Evolutionary conservation across 2,797 vertebrate genomes (phyloP).

Genomic region (Acrossocheilus wenchowensis): DNA sequence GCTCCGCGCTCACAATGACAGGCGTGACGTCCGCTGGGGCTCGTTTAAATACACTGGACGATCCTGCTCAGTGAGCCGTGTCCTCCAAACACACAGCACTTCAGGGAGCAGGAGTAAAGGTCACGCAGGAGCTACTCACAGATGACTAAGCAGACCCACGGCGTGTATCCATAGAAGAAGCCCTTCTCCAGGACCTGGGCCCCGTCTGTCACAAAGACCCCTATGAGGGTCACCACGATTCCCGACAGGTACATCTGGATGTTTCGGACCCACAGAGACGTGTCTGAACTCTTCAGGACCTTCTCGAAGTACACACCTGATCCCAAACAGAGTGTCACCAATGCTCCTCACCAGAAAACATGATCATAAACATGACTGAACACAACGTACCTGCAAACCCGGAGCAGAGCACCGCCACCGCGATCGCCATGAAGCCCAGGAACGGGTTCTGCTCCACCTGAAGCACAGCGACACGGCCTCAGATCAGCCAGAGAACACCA

Average conservation of each 20-base stretch:
- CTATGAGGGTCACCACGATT: constrained; percentile 87
- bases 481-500: not conserved
- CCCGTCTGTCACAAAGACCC: constrained; percentile 86
- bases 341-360: too few species aligned
- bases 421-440: constrained; percentile 88
- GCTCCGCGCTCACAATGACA: not conserved
- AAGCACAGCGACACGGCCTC: not conserved
- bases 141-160: constrained; percentile 90
- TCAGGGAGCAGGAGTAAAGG: not conserved
- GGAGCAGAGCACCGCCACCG: constrained; percentile 93
- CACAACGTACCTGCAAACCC: constrained; percentile 92
- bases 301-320: constrained; percentile 98
- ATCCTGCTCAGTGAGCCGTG: not conserved
- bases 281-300: constrained; percentile 96
- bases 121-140: constrained; percentile 80
- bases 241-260: constrained; percentile 99
- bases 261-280: constrained; percentile 98
- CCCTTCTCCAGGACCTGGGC: constrained; percentile 86
- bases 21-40: too few species aligned
- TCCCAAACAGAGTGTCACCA: constrained; percentile 43
- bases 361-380: not conserved
- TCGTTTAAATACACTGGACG: too few species aligned
- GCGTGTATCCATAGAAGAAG: constrained; percentile 94
- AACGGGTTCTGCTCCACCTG: constrained; percentile 93
- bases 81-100: too few species aligned